Evolutionary conservation across 2,113 vertebrate genomes (phyloP).

Genomic region (Platysternon megacephalum): DNA sequence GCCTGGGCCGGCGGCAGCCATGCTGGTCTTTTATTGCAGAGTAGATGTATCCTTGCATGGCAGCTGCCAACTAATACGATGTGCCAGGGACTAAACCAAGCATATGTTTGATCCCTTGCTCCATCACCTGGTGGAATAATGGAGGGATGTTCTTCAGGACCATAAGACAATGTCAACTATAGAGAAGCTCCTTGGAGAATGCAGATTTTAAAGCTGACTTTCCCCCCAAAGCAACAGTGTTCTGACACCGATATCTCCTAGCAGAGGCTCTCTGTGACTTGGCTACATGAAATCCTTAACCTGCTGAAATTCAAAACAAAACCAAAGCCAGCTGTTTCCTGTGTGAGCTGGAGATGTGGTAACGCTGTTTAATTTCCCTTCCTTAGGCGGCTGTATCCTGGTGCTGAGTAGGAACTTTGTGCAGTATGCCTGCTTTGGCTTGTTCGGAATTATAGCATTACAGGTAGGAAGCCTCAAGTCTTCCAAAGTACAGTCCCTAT

Average conservation of each 20-base stretch:
- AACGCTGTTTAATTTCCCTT: not conserved
- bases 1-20: no score
- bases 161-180: not conserved
- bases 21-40: not conserved
- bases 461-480: conserved; percentile 82
- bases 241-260: not conserved
- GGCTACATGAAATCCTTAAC: not conserved
- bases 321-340: not conserved
- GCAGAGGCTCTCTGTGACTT: not conserved
- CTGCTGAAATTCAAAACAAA: not conserved
- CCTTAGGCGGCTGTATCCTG: conserved; percentile 92
- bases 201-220: not conserved
- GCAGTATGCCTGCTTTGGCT: conserved; percentile 96
- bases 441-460: conserved; percentile 96
- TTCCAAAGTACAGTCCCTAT: not conserved
- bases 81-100: not conserved
- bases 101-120: not conserved
- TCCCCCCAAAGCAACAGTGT: not conserved
- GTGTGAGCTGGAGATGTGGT: not conserved
- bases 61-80: not conserved
- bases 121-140: not conserved
- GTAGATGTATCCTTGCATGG: not conserved
- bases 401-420: conserved; percentile 98
- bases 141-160: not conserved
- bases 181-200: not conserved